Base-by-base conservation (phyloP, 2,888 invertebrate species). In the Caenorhabditis panamensis region DNA sequence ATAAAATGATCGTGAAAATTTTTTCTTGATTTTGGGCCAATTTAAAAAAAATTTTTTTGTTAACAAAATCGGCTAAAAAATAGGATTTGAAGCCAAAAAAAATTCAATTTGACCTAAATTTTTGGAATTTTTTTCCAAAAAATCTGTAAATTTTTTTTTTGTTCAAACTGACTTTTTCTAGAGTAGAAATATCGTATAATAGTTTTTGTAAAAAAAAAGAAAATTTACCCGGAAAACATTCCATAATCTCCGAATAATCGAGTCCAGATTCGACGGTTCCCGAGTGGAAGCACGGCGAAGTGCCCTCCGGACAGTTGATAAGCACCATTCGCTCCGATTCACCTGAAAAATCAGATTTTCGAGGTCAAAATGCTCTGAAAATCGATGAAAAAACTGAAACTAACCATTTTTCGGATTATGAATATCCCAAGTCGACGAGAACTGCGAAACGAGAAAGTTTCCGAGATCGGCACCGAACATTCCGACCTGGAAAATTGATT, bases 391-490 rank as follows among this genome's bases (percentile, higher is more conserved):
- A 24, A 11, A 28, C 18, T 37, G 13, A 63, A 8, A 54, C 37
- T 59, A 13, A 75, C 83, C 80, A 47, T 47, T 49, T 72, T 59
- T 53, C 31, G 81, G 77, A 18, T 83, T 72, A 0, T 54, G 11
- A 4, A 59, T 18, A 56, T 83, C 76, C 85, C 85, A 85, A 5
- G 41, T 26, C 2, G 67, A 59, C 4, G 73, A 73, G 11, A 73
- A 79, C 16, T 78, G 75, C 2, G 63, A 26, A 6, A 83, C 66
- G 22, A 85, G 73, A 24, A 41, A 68, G 26, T 85, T 85, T 5
- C 75, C 85, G 22, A 85, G 79, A 24, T 85, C 83, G 9, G 81
- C 80, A 11, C 66, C 58, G 58, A 85, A 83, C 11, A 83, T 82
- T 44, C 83, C 79, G 2, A 69, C 71, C 82, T 83, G 31, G 6